These are phyloP conservation scores for Casuarius casuarius DNA, from an alignment of 2,113 vertebrate genomes.

Conservation along the genomic window DNA sequence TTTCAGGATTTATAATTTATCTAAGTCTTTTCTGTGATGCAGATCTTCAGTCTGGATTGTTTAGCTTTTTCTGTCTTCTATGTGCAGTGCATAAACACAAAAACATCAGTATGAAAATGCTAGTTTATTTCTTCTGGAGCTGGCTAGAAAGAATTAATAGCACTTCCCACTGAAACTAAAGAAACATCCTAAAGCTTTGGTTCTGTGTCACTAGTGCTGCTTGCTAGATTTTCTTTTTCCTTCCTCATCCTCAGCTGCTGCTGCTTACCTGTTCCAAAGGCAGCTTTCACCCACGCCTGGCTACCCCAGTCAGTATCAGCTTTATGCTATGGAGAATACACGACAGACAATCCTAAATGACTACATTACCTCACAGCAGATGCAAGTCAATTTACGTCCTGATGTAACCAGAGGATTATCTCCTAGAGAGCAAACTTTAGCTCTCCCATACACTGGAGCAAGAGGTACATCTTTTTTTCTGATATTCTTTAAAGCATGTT, in stretches of 20 bases:
- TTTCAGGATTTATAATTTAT: not conserved
- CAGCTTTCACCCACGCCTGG: constrained; percentile 92
- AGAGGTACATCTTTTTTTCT: constrained; percentile 83
- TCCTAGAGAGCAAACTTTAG: constrained; percentile 89
- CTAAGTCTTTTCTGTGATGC: not conserved
- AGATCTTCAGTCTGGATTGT: not conserved
- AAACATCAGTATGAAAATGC: not conserved
- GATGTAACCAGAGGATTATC: constrained; percentile 90
- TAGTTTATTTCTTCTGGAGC: not conserved
- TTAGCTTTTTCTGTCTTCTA: not conserved
- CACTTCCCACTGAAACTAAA: not conserved
- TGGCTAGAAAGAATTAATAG: not conserved
- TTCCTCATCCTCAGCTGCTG: constrained; percentile 49
- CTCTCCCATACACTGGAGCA: constrained; percentile 88
- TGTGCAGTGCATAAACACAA: not conserved
- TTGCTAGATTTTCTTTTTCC: not conserved
- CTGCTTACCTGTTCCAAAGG: constrained; percentile 95
- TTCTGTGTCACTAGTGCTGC: not conserved
- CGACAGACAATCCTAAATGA: constrained; percentile 98
- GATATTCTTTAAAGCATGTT: not conserved
- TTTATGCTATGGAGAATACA: constrained; percentile 98
- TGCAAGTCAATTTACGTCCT: constrained; percentile 94
- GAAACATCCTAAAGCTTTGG: not conserved
- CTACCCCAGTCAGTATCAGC: constrained; percentile 96
- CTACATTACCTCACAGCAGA: constrained; percentile 99